A percentile compares a stretch with the other conserved stretches of the same genome.
These are phyloP conservation scores for Hemibagrus wyckioides DNA, from an alignment of 2,113 vertebrate genomes.

Conservation along the genomic window DNA sequence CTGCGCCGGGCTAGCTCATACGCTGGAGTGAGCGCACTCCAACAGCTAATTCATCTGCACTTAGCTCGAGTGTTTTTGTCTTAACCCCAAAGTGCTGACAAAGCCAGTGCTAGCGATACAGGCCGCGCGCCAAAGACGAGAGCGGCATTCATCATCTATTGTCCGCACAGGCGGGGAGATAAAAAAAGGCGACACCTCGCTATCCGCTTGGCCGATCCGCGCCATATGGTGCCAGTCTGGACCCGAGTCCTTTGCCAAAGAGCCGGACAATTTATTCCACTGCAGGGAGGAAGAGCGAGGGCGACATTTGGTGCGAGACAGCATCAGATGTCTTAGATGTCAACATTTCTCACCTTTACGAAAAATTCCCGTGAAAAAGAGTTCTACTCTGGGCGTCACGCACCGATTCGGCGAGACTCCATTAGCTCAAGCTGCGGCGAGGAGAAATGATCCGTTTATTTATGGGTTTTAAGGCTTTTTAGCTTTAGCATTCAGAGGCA, in stretches of 20 bases:
- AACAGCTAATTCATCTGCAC: slow-evolving; percentile 24
- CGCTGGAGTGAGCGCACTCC: neutral
- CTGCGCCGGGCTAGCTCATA: neutral
- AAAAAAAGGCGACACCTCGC: slow-evolving; percentile 59
- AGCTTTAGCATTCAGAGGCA: slow-evolving; percentile 30
- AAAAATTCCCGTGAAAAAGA: neutral
- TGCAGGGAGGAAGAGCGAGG: slow-evolving; percentile 63
- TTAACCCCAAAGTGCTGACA: slow-evolving; percentile 44
- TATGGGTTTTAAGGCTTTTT: slow-evolving; percentile 47
- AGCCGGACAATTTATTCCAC: slow-evolving; percentile 70
- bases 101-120: slow-evolving; percentile 18
- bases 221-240: slow-evolving; percentile 64
- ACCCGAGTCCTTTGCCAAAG: slow-evolving; percentile 56
- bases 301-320: slow-evolving; percentile 68
- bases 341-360: slow-evolving; percentile 14
- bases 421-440: neutral
- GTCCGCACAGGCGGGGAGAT: slow-evolving; percentile 46
- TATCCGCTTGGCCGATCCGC: slow-evolving; percentile 58
- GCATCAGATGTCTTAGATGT: slow-evolving; percentile 61
- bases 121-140: slow-evolving; percentile 16
- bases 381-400: neutral
- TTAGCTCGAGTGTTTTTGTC: slow-evolving; percentile 29
- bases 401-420: neutral
- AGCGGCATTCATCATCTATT: slow-evolving; percentile 63
- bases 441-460: slow-evolving; percentile 48